A percentile compares a stretch with the other conserved stretches of the same genome.
phyloP scores from a whole-genome alignment of 2,797 vertebrate species.

The Oreochromis grahami region DNA sequence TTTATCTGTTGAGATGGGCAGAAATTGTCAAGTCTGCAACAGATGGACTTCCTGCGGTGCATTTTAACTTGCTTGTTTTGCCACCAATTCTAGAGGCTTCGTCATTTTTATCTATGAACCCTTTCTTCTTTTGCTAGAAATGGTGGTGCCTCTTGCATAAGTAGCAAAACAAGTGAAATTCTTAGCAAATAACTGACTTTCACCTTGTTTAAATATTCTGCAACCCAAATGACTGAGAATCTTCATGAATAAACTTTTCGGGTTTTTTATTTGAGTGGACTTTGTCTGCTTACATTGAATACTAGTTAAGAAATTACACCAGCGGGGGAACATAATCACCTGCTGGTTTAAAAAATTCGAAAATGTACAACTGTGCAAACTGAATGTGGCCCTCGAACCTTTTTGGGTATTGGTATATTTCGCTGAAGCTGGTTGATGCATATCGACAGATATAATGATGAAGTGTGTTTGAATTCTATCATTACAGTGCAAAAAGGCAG shows the following conservation, averaged over 20 bases:
- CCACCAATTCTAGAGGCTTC: not conserved
- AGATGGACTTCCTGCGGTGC: not conserved
- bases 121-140: not conserved
- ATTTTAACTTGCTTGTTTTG: not conserved
- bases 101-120: not conserved
- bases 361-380: not conserved
- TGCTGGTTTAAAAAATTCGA: not conserved
- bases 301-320: not conserved
- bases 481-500: not conserved
- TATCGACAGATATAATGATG: conserved; percentile 1
- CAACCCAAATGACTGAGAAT: not conserved
- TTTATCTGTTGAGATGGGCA: not conserved
- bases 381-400: not conserved
- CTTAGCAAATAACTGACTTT: not conserved
- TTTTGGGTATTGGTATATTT: not conserved
- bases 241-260: not conserved
- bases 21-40: not conserved
- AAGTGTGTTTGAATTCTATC: conserved; percentile 20
- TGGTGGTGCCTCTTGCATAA: not conserved
- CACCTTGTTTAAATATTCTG: not conserved
- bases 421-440: conserved; percentile 12
- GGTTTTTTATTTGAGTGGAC: not conserved
- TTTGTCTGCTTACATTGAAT: conserved; percentile 9
- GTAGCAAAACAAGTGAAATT: not conserved
- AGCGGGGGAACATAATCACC: not conserved